A percentile compares a stretch with the other conserved stretches of the same genome.
Conservation (phyloP, 2,113 vertebrate species). For the Thamnaconus septentrionalis region DNA sequence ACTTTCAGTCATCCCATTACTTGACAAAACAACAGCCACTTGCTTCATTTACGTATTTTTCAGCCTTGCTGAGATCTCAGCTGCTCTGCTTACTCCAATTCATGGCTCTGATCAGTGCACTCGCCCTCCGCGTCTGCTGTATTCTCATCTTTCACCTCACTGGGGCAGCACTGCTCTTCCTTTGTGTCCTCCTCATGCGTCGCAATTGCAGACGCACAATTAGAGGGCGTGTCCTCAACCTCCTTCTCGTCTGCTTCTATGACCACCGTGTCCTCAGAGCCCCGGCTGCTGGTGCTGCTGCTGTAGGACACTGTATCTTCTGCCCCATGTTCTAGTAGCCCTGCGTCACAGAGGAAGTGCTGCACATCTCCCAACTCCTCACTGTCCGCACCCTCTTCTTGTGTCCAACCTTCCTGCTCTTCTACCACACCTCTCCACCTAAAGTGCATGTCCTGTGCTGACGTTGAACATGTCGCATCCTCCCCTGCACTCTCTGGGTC, state of each 20-base stretch:
- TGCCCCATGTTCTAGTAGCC: conserved; percentile 1
- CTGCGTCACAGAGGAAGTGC: conserved; percentile 2
- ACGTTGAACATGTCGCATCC: neutral
- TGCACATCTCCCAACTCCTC: neutral
- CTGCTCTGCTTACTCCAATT: neutral
- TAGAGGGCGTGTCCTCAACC: conserved; percentile 5
- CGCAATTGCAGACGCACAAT: conserved; percentile 20
- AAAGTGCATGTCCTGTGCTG: neutral
- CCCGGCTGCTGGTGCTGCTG: conserved; percentile 79
- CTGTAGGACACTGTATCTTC: conserved; percentile 68
- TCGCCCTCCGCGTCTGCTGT: neutral
- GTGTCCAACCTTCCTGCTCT: conserved; percentile 3
- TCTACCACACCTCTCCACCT: conserved; percentile 6
- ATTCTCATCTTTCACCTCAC: conserved; percentile 15
- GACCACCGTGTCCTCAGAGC: conserved; percentile 71
- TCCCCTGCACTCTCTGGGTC: conserved; percentile 49
- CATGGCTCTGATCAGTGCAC: neutral
- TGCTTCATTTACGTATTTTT: too few relatives aligned
- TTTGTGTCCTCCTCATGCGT: neutral
- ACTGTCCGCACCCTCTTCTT: neutral
- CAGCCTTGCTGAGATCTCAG: too few relatives aligned
- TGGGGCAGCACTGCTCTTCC: conserved; percentile 10
- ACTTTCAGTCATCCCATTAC: too few relatives aligned
- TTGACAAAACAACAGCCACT: too few relatives aligned
- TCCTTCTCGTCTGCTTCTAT: conserved; percentile 41